Conservation (phyloP, 2,797 vertebrate genomes). For the Hoplostethus mediterraneus region DNA sequence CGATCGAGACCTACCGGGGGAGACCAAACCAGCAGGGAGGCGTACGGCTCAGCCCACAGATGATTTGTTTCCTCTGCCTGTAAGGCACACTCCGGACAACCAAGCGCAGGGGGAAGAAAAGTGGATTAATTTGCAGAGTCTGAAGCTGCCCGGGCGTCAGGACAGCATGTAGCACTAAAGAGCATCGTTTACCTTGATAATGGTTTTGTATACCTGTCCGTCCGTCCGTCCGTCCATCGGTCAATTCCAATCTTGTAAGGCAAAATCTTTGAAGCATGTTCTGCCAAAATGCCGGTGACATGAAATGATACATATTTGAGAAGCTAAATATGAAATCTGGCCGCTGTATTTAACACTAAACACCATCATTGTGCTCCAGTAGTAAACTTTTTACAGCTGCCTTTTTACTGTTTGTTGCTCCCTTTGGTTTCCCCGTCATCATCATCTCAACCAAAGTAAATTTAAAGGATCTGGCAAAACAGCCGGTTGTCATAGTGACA, state of each 20-base stretch:
- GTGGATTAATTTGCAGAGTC: slow-evolving; percentile 48
- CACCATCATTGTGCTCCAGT: too few relatives aligned
- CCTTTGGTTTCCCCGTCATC: slow-evolving; percentile 25
- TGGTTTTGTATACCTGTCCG: neutral
- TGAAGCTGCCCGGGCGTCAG: slow-evolving; percentile 18
- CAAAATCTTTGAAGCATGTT: too few relatives aligned
- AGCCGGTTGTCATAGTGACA: slow-evolving; percentile 72
- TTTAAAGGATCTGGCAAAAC: slow-evolving; percentile 51
- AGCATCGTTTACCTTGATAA: slow-evolving; percentile 13
- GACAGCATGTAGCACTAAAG: slow-evolving; percentile 6
- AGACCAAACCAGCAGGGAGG: slow-evolving; percentile 47
- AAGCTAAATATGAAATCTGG: too few relatives aligned
- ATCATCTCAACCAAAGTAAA: slow-evolving; percentile 44
- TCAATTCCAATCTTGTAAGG: too few relatives aligned
- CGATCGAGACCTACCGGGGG: slow-evolving; percentile 11
- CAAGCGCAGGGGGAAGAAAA: slow-evolving; percentile 34
- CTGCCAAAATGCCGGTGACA: too few relatives aligned
- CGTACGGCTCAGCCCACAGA: slow-evolving; percentile 38
- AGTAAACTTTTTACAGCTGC: neutral
- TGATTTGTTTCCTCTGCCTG: slow-evolving; percentile 59
- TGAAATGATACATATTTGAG: too few relatives aligned
- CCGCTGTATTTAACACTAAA: too few relatives aligned
- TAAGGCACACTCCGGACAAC: slow-evolving; percentile 51
- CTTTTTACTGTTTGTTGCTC: neutral
- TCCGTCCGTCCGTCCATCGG: neutral